Evolutionary conservation across 2,888 invertebrate species (phyloP).

Genomic region (Ornithoptera priamus): DNA sequence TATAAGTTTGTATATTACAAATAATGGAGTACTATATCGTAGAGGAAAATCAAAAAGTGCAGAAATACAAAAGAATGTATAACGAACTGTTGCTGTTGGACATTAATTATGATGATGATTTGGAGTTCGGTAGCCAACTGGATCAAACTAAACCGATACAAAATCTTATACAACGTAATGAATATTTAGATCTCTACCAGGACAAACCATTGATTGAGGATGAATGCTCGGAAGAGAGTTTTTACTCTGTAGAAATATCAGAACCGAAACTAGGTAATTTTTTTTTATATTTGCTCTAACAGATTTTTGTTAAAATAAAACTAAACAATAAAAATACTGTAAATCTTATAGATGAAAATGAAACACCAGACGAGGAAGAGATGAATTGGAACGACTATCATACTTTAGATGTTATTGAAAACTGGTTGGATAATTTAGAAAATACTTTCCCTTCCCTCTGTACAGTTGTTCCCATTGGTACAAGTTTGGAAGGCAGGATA

Average conservation of each 20-base stretch:
- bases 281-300: neutral
- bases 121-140: neutral
- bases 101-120: neutral
- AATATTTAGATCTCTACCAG: conserved; percentile 15
- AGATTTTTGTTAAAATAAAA: neutral
- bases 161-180: conserved; percentile 23
- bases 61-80: neutral
- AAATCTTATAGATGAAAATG: neutral
- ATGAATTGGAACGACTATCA: conserved; percentile 68
- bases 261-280: conserved; percentile 2
- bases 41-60: conserved; percentile 4
- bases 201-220: conserved; percentile 23
- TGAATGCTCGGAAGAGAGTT: neutral
- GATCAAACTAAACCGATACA: neutral
- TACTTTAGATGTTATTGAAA: conserved; percentile 55
- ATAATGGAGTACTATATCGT: conserved; percentile 6
- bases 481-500: conserved; percentile 57
- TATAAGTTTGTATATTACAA: neutral
- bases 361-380: conserved; percentile 21
- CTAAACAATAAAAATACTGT: neutral
- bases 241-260: conserved; percentile 9
- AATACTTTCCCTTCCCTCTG: conserved; percentile 61
- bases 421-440: conserved; percentile 61
- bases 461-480: conserved; percentile 57
- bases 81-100: neutral